These are phyloP conservation scores for Sepiola atlantica DNA, from an alignment of 2,888 invertebrate genomes.

Conservation along the genomic window DNA sequence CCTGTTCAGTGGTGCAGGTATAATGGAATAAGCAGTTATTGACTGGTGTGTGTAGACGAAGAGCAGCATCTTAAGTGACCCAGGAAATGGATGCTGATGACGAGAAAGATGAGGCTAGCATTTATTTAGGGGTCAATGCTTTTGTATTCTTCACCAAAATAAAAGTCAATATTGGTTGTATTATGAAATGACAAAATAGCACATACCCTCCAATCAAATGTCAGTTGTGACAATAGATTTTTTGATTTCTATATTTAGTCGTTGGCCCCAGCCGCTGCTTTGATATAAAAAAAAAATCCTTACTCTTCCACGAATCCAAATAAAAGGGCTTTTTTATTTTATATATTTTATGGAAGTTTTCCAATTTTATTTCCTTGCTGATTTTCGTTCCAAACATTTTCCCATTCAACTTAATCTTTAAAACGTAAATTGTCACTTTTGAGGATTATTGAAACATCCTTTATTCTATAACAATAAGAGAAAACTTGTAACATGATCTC, in stretches of 20 bases:
- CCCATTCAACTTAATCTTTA: background rate
- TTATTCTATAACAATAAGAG: no score
- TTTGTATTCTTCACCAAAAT: conserved; percentile 32
- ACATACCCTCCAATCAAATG: background rate
- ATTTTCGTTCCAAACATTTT: background rate
- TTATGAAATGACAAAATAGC: background rate
- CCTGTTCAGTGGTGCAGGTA: conserved; percentile 32
- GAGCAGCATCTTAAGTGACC: background rate
- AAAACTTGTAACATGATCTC: no score
- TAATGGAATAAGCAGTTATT: conserved; percentile 22
- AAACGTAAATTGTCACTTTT: no score
- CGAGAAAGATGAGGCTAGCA: background rate
- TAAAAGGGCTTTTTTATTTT: background rate
- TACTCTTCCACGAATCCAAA: background rate
- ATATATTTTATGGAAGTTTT: background rate
- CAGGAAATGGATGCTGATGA: conserved; percentile 32
- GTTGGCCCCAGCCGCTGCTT: no score
- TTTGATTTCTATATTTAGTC: background rate
- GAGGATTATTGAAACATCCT: no score
- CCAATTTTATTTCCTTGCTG: background rate
- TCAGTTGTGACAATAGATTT: conserved; percentile 18
- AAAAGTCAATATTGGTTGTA: background rate
- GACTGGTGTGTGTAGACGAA: background rate
- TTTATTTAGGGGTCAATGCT: conserved; percentile 13
- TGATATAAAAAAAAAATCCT: background rate